Percentiles rank a stretch among this genome's conserved stretches.
Evolutionary conservation across 2,888 invertebrate genomes (phyloP).

Genomic region (Pristionchus maxplancki): DNA sequence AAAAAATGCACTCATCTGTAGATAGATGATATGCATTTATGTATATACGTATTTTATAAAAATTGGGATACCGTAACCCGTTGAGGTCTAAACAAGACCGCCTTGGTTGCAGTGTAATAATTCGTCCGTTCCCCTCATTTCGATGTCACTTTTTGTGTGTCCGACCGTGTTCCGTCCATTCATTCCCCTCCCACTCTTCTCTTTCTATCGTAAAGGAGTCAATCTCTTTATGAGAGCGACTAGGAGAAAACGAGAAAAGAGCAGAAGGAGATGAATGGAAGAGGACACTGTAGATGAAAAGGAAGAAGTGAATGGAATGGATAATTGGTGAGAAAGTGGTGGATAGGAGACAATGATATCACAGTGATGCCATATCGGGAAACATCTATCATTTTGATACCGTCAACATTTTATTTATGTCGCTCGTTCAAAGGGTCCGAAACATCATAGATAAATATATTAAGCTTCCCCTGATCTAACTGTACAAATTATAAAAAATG

Average conservation of each 20-base stretch:
- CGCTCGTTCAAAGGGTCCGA: too few relatives aligned
- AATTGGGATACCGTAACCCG: background rate
- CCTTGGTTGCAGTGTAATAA: slow-evolving; percentile 20
- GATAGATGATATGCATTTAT: too few relatives aligned
- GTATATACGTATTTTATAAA: background rate
- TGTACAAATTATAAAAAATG: too few relatives aligned
- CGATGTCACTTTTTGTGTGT: slow-evolving; percentile 36
- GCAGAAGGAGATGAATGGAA: slow-evolving; percentile 7
- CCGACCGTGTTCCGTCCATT: slow-evolving; percentile 13
- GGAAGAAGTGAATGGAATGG: background rate
- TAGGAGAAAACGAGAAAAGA: slow-evolving; percentile 38
- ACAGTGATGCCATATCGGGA: too few relatives aligned
- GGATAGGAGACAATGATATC: too few relatives aligned
- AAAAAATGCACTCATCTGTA: too few relatives aligned
- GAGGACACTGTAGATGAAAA: background rate
- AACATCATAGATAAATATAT: too few relatives aligned
- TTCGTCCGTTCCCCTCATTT: slow-evolving; percentile 32
- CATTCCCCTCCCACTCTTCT: slow-evolving; percentile 45
- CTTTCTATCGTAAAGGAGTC: slow-evolving; percentile 46
- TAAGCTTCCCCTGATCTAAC: too few relatives aligned
- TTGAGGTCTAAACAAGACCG: background rate
- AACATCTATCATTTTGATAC: too few relatives aligned
- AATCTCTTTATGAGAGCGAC: slow-evolving; percentile 42
- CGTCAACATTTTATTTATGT: too few relatives aligned
- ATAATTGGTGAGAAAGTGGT: too few relatives aligned